Evolutionary conservation across 2,888 invertebrate species (phyloP).

Genomic region (Parnassius apollo): DNA sequence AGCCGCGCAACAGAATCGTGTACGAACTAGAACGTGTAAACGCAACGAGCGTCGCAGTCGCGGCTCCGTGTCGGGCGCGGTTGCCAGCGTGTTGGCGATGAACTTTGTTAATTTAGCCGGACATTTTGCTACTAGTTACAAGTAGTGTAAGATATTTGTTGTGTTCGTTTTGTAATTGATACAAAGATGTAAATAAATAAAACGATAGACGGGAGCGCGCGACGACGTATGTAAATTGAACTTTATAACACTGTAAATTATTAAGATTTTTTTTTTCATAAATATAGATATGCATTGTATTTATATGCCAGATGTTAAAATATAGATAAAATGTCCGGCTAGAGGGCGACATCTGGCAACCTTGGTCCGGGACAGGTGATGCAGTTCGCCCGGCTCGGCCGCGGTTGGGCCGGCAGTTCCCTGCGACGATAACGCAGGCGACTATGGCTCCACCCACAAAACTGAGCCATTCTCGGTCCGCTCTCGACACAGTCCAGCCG

Average conservation of each 20-base stretch:
- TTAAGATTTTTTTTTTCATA: not conserved
- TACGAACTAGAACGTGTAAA: constrained; percentile 34
- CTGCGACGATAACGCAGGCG: constrained; percentile 56
- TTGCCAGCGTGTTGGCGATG: constrained; percentile 38
- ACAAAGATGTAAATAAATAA: not conserved
- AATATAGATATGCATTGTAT: not conserved
- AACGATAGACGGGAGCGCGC: not conserved
- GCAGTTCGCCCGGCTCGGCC: constrained; percentile 35
- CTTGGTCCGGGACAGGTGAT: constrained; percentile 34
- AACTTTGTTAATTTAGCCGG: constrained; percentile 4
- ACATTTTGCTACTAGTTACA: constrained; percentile 4
- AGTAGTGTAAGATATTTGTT: not conserved
- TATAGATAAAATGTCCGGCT: constrained; percentile 20
- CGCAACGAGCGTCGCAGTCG: not conserved
- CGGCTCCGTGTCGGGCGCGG: constrained; percentile 12
- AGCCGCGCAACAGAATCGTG: constrained; percentile 34
- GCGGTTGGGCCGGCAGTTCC: constrained; percentile 82
- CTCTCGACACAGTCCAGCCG: not conserved
- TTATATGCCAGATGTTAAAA: constrained; percentile 13
- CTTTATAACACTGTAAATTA: not conserved
- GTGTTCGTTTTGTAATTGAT: not conserved
- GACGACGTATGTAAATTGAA: not conserved
- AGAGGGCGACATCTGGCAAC: constrained; percentile 44
- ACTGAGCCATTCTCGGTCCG: not conserved
- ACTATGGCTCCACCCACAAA: constrained; percentile 6